Evolutionary conservation across 2,888 invertebrate species (phyloP).

Genomic region (Lasioglossum lativentre): DNA sequence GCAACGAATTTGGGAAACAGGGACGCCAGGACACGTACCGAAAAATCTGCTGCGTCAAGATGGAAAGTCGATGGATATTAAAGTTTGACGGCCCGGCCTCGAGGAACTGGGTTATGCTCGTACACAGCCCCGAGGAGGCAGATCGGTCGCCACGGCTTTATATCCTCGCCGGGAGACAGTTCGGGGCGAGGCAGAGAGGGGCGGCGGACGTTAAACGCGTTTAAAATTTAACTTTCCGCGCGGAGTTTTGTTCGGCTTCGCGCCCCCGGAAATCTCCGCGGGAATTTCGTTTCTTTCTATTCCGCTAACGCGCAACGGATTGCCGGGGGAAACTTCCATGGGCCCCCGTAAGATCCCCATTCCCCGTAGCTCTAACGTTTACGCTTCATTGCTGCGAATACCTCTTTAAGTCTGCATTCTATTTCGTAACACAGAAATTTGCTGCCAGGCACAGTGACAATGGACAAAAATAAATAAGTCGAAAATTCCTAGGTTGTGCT

Average conservation of each 20-base stretch:
- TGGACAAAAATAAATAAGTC: no score
- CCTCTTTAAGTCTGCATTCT: not conserved
- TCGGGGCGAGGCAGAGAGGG: slow-evolving; percentile 59
- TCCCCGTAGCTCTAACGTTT: slow-evolving; percentile 34
- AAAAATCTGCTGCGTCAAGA: slow-evolving; percentile 32
- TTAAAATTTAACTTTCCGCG: slow-evolving; percentile 74
- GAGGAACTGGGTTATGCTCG: slow-evolving; percentile 71
- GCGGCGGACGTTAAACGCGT: slow-evolving; percentile 72
- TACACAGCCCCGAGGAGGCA: slow-evolving; percentile 42
- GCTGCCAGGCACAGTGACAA: no score
- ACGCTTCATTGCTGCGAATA: slow-evolving; percentile 9
- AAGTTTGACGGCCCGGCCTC: slow-evolving; percentile 68
- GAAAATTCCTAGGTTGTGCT: no score
- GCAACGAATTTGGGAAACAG: not conserved
- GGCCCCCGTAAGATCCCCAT: not conserved
- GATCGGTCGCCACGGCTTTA: slow-evolving; percentile 49
- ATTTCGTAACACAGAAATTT: no score
- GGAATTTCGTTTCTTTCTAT: slow-evolving; percentile 64
- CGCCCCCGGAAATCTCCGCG: slow-evolving; percentile 60
- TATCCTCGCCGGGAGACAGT: slow-evolving; percentile 55
- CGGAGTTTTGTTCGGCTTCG: slow-evolving; percentile 56
- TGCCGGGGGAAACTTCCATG: slow-evolving; percentile 49
- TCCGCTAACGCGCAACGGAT: slow-evolving; percentile 57
- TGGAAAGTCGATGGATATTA: slow-evolving; percentile 73
- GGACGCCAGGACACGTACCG: not conserved